Percentiles rank a stretch among this genome's conserved stretches.
phyloP scores from a whole-genome alignment of 2,797 vertebrate species.

The Coreius guichenoti region DNA sequence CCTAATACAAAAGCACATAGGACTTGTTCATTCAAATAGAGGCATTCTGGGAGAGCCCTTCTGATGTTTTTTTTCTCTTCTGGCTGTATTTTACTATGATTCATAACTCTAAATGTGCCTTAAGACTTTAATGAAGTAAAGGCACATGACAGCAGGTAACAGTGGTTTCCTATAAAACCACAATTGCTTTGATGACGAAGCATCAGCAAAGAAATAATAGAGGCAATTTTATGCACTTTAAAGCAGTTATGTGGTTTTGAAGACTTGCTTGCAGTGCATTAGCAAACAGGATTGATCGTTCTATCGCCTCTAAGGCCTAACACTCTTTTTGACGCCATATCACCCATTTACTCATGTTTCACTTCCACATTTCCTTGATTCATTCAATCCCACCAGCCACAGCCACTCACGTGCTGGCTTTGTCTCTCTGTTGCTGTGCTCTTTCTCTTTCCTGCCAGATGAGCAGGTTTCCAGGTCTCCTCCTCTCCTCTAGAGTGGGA shows the following conservation, averaged over 20 bases:
- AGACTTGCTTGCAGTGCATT: background rate
- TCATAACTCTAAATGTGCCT: background rate
- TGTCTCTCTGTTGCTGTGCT: constrained; percentile 73
- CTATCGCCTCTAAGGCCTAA: background rate
- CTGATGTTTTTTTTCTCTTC: background rate
- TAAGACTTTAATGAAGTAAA: constrained; percentile 7
- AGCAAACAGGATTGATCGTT: background rate
- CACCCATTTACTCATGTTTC: background rate
- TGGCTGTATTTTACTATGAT: background rate
- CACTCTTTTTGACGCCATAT: background rate
- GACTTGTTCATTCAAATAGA: background rate
- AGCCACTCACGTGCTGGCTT: constrained; percentile 58
- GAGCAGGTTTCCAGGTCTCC: constrained; percentile 81
- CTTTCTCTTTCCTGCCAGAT: constrained; percentile 91
- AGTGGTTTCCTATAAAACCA: constrained; percentile 16
- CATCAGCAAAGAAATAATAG: background rate
- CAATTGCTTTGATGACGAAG: constrained; percentile 1
- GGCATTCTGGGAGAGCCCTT: background rate
- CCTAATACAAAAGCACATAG: background rate
- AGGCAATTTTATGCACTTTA: constrained; percentile 13
- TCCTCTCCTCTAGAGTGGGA: constrained; percentile 79
- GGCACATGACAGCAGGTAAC: background rate
- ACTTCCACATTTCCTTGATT: constrained; percentile 7
- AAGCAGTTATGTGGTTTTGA: background rate
- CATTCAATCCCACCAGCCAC: background rate